Base-by-base conservation (phyloP, 2,113 vertebrate species). In the Proteles cristata region DNA sequence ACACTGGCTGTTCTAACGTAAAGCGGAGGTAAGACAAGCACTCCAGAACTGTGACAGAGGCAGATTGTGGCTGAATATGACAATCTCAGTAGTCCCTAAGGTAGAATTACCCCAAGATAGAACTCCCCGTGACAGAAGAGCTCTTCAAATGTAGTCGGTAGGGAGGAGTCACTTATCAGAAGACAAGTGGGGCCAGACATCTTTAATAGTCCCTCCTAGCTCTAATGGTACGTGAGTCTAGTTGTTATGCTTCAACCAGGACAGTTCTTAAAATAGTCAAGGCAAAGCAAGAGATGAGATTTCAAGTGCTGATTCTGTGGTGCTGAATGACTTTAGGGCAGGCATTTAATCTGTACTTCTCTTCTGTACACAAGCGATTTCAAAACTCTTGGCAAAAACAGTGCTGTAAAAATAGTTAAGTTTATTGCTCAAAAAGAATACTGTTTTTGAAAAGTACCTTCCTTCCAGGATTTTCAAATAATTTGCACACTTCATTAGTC, bases 381-480 rank as follows among this genome's bases (percentile, higher is more conserved):
- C 85, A 97, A 85, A 97, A 98, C 95, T 96, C 95, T 74, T 94
- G 69, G 90, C 81, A 97, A 97, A 96, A 97, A 95, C 77, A 97
- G 76, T 95, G 83, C 84, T 98, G 68, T 97, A 97, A 97, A 98
- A 97, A 96, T 97, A 95, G 39, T 53, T 61, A 61, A 21, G 17
- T 97, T 98, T 97, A 97, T 98, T 96, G 84, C 73, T 94, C 91
- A 82, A 87, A 97, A 93, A 94, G 76, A 96, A 85, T 69, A 77
- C 39, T 88, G 53, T 81, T 83, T 90, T 90, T 88, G 77, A 85
- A 96, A 97, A 97, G 77, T 93, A 96, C 68, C 81, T 82, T 95
- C 39, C 82, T 58, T 74, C 19, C 58, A 92, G 31, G 65, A 90
- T 93, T 96, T 96, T 90, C 89, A 93, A 85, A 96, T 87, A 74